Evolutionary conservation across 2,113 vertebrate species (phyloP).

Genomic region (Cololabis saira): DNA sequence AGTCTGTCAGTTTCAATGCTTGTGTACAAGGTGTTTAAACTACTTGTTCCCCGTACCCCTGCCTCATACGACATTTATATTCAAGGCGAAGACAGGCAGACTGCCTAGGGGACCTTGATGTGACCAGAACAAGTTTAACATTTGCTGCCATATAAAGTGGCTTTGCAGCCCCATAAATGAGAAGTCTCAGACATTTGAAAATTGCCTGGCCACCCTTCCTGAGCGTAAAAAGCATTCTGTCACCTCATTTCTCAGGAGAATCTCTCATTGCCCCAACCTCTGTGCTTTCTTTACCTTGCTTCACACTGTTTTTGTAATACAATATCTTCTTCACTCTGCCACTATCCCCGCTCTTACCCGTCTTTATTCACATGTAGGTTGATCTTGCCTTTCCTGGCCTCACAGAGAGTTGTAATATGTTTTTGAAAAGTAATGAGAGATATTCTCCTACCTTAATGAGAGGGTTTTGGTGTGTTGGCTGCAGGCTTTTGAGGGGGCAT

Average conservation of each 20-base stretch:
- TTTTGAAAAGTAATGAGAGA: conserved; percentile 44
- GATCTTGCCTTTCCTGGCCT: conserved; percentile 27
- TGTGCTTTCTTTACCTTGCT: conserved; percentile 13
- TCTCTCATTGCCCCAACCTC: conserved; percentile 14
- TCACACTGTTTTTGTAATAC: neutral
- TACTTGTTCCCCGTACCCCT: conserved; percentile 12
- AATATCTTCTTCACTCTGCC: neutral
- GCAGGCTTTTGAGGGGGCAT: conserved; percentile 13
- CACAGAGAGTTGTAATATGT: conserved; percentile 52
- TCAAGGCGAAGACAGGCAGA: conserved; percentile 45
- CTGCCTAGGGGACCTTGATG: conserved; percentile 70
- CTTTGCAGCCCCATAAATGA: conserved; percentile 62
- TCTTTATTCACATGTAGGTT: conserved; percentile 29
- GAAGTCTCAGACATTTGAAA: conserved; percentile 71
- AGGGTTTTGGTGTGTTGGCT: conserved; percentile 14
- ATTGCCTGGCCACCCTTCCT: conserved; percentile 59
- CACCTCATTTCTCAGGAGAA: conserved; percentile 71
- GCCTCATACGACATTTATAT: conserved; percentile 59
- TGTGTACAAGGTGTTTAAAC: conserved; percentile 29
- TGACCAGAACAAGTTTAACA: conserved; percentile 71
- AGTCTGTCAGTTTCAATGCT: conserved; percentile 17
- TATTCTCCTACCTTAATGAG: conserved; percentile 29
- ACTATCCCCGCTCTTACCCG: neutral
- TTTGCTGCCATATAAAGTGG: conserved; percentile 66
- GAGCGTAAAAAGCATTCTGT: conserved; percentile 67